A percentile compares a stretch with the other conserved stretches of the same genome.
phyloP scores from a whole-genome alignment of 2,797 vertebrate genomes.

The Smutsia temminckii region DNA sequence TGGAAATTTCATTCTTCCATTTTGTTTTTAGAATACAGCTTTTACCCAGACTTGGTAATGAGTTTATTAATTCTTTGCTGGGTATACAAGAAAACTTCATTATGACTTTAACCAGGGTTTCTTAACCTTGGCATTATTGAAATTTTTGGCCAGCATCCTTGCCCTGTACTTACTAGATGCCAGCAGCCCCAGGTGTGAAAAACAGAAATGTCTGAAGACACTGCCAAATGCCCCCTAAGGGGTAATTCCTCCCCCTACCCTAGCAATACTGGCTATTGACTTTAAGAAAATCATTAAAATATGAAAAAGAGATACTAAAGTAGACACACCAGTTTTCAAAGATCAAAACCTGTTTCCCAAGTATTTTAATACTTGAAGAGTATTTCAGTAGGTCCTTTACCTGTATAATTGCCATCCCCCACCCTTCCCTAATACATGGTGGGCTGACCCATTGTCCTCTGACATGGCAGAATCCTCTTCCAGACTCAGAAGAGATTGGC shows the following conservation, averaged over 20 bases:
- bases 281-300: constrained; percentile 22
- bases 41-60: not conserved
- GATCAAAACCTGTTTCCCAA: not conserved
- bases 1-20: not conserved
- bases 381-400: not conserved
- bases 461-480: not conserved
- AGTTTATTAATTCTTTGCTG: not conserved
- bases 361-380: not conserved
- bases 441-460: not conserved
- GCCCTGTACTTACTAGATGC: not conserved
- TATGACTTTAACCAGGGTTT: not conserved
- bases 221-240: not conserved
- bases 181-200: not conserved
- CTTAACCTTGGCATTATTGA: not conserved
- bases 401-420: not conserved
- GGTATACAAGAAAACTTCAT: not conserved
- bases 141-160: not conserved
- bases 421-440: not conserved
- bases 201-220: not conserved
- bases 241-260: not conserved
- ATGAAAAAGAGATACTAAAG: not conserved
- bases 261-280: not conserved
- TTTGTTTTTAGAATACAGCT: not conserved
- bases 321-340: not conserved
- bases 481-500: not conserved